Evolutionary conservation across 2,888 invertebrate species (phyloP).

Genomic region (Alviniconcha strummeri): DNA sequence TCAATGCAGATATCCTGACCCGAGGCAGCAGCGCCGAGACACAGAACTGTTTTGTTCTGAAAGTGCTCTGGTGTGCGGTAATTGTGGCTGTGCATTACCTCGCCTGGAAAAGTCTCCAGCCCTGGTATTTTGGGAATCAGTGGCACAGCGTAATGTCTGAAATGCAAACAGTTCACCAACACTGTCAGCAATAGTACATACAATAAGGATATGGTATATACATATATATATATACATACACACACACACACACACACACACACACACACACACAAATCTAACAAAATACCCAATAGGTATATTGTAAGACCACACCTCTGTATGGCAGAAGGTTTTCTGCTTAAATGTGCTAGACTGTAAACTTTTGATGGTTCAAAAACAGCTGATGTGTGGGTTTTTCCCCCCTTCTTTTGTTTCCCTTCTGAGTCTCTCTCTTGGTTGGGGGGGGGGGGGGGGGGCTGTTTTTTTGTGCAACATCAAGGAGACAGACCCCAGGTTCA

Average conservation of each 20-base stretch:
- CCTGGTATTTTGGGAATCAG: conserved; percentile 80
- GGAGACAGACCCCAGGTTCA: too few species aligned
- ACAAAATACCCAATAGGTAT: too few species aligned
- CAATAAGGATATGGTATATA: not conserved
- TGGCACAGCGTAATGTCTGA: conserved; percentile 40
- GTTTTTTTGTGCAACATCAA: too few species aligned
- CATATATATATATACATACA: not conserved
- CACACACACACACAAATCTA: not conserved
- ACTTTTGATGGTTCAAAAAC: too few species aligned
- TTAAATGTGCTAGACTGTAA: too few species aligned
- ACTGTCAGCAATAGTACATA: not conserved
- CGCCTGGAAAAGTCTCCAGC: conserved; percentile 78
- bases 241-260: not conserved
- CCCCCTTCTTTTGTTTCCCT: too few species aligned
- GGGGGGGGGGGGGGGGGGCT: too few species aligned
- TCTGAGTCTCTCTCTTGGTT: too few species aligned
- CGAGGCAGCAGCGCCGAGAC: conserved; percentile 91
- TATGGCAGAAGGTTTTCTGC: too few species aligned
- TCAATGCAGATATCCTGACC: conserved; percentile 85
- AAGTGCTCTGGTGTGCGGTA: conserved; percentile 85
- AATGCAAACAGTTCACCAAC: not conserved
- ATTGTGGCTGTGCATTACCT: conserved; percentile 87
- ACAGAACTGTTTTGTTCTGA: conserved; percentile 80
- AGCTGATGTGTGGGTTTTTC: too few species aligned
- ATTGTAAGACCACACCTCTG: too few species aligned